phyloP scores from a whole-genome alignment of 2,888 invertebrate species.

The Myathropa florea region DNA sequence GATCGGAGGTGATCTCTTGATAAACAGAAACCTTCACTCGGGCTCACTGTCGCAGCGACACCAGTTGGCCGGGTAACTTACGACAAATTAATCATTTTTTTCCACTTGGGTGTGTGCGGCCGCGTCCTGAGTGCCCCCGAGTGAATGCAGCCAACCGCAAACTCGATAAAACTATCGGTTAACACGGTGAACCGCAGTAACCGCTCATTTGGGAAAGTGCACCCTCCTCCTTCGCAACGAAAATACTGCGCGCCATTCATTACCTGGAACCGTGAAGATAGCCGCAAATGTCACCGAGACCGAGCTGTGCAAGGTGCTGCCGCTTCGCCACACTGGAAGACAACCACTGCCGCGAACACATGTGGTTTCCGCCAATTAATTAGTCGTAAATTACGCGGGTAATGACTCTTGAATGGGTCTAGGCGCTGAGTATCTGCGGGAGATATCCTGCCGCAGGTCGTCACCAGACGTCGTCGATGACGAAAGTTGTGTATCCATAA shows the following conservation, averaged over 20 bases:
- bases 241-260: conserved; percentile 52
- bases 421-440: conserved; percentile 56
- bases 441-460: conserved; percentile 59
- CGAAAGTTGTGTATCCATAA: not conserved
- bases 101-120: conserved; percentile 25
- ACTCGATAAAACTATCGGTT: conserved; percentile 68
- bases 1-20: conserved; percentile 46
- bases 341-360: conserved; percentile 40
- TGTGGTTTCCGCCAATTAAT: conserved; percentile 71
- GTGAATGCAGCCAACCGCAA: conserved; percentile 64
- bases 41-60: not conserved
- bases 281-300: conserved; percentile 54
- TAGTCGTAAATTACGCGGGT: conserved; percentile 70
- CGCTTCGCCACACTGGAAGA: conserved; percentile 24
- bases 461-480: not conserved
- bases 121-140: not conserved
- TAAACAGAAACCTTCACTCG: conserved; percentile 2
- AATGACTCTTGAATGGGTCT: conserved; percentile 62
- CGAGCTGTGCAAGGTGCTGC: conserved; percentile 62
- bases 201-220: conserved; percentile 62
- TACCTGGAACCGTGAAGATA: conserved; percentile 66
- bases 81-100: conserved; percentile 64
- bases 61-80: conserved; percentile 53
- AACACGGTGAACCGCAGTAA: conserved; percentile 61
- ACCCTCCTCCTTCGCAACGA: conserved; percentile 27